Base-by-base conservation (phyloP, 2,113 vertebrate species). In the Nesoenas mayeri region DNA sequence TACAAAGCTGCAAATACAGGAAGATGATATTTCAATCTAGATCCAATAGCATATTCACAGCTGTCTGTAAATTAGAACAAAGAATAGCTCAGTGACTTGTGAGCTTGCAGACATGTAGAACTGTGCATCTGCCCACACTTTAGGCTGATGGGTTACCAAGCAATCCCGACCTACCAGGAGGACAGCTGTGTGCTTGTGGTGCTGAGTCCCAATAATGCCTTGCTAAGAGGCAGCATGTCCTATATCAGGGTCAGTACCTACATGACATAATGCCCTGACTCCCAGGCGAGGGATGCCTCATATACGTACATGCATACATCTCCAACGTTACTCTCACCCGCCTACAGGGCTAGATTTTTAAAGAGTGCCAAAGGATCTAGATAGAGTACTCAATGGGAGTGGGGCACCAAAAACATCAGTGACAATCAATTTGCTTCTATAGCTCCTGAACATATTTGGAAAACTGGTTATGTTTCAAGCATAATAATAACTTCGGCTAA, bases 241-340 rank as follows among this genome's bases (percentile, higher is more conserved):
- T 32, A 7, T 11, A 4, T 6, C 12, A 18, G 14, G 8, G 15
- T 17, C 24, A 84, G 13, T 51, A 79, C 19, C 51, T n/a, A 26
- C 1, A 0, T 29, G 32, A n/a, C 15, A 12, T 0, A 22, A 13
- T 17, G 28, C 16, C 15, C 0, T 2, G 32, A 6, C 14, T 60
- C 15, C 20, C 26, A n/a, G 69, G 28, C 9, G 56, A 29, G 47
- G 29, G 28, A 28, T 79, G 31, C n/a, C 57, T 66, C 6, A 5
- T 11, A 31, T 2, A 19, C 12, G 1, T 10, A 19, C 0, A 0
- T 54, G 19, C 5, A 31, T 40, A 47, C n/a, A 3, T 29, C 17
- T 57, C 51, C 10, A 4, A 48, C 92, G n/a, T 15, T 0, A 22
- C 6, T 53, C 15, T 44, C 14, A 38, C 6, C 22, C 48, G 12